phyloP scores from a whole-genome alignment of 1,140 invertebrate genomes.

The Aphis gossypii region DNA sequence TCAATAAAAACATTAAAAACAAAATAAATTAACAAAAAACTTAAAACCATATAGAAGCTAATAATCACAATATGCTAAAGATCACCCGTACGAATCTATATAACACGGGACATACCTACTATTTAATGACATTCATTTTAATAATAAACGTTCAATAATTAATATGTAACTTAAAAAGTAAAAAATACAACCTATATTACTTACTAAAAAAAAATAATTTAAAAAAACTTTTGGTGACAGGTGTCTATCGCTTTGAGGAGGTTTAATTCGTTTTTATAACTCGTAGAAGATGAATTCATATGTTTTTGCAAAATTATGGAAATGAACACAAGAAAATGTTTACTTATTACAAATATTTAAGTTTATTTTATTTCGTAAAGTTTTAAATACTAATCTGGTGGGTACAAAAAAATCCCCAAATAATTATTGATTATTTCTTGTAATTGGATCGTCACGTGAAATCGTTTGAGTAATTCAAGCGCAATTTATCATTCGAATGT shows the following conservation, averaged over 20 bases:
- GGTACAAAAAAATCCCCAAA: background rate
- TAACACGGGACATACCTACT: background rate
- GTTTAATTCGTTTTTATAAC: conserved; percentile 17
- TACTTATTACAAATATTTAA: background rate
- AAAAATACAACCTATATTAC: background rate
- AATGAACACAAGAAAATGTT: background rate
- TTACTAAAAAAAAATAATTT: background rate
- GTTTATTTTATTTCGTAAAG: background rate
- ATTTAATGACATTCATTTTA: background rate
- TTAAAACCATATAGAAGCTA: conserved; percentile 26
- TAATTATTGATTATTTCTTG: background rate
- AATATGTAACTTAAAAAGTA: background rate
- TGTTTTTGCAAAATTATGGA: background rate
- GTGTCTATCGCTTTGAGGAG: background rate
- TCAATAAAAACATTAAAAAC: background rate
- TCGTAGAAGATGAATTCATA: background rate
- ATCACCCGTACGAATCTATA: background rate
- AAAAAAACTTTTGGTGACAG: background rate
- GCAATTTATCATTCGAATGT: background rate
- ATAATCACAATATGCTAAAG: background rate
- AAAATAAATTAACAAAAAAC: conserved; percentile 29
- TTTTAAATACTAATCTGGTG: background rate
- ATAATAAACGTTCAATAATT: background rate
- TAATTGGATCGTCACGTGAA: background rate
- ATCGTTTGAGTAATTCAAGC: background rate